Evolutionary conservation across 2,797 vertebrate genomes (phyloP), one percentile per base, ranked within the genome.

Genomic region (Enteromius viviparus): DNA sequence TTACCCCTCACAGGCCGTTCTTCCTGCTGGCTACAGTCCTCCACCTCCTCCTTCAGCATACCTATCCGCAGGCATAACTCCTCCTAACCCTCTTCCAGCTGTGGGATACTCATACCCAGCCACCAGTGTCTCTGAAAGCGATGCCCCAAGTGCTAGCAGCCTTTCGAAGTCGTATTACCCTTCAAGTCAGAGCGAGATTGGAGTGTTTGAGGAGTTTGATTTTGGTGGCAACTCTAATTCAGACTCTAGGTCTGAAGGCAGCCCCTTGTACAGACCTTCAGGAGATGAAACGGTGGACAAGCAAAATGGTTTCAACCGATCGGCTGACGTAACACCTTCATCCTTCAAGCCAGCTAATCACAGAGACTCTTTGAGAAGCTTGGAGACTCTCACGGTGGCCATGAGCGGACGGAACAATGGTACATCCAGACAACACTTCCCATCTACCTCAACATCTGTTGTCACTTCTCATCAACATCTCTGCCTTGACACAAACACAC

Each of bases 101-200:
- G 74, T 69, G 21, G 96, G 97, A 90, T 99, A 99, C 92, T 96
- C 96, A 66, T 99, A 98, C 93, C 97, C 98, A 92, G 95, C 96
- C 85, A 96, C 97, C 34, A 96, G 96, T 1, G 96, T 96, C 85
- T 94, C 98, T 88, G 95, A 94, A 90, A 95, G 95, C 87, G 96
- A 95, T 90, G 96, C 97, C 6, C 96, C 97, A 86, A 97, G 95
- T 91, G 96, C 97, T 85, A 97, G 95, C 91, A 97, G 96, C 45
- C 96, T 98, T 85, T 95, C 96, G 88, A 99, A 98, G 93, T 96
- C 97, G 91, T 99, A 98, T 93, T 99, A 98, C 87, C 97, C 98
- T 96, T 93, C 96, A 85, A 95, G 96, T 90, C 97, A 98, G 91
- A 96, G 96, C 87, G 97, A 99, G 84, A 95, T 98, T 90, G 97